These are phyloP conservation scores for Polia nebulosa DNA, from an alignment of 2,888 invertebrate genomes.

Conservation along the genomic window DNA sequence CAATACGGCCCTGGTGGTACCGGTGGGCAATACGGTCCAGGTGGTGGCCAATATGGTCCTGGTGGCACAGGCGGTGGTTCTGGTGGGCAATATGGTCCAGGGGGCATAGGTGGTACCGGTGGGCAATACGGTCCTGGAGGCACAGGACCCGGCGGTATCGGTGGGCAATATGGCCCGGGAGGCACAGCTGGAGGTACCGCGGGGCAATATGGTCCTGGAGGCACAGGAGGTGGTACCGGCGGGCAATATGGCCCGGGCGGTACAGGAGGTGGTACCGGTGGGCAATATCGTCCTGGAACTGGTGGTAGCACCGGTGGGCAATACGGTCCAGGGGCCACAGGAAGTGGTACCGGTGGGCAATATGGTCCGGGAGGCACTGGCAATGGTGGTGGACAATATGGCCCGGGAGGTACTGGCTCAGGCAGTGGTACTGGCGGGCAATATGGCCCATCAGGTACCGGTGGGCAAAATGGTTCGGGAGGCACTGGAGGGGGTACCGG, in stretches of 20 bases:
- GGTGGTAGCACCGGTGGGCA: slow-evolving; percentile 16
- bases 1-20: slow-evolving; percentile 44
- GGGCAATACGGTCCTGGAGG: slow-evolving; percentile 40
- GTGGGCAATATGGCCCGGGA: slow-evolving; percentile 33
- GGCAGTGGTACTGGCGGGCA: slow-evolving; percentile 26
- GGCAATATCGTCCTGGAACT: slow-evolving; percentile 36
- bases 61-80: slow-evolving; percentile 30
- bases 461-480: slow-evolving; percentile 23
- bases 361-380: slow-evolving; percentile 1
- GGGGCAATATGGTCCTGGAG: slow-evolving; percentile 26
- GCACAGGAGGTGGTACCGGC: slow-evolving; percentile 6
- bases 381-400: slow-evolving; percentile 29
- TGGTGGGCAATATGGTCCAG: slow-evolving; percentile 50
- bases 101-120: background rate
- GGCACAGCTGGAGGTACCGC: slow-evolving; percentile 18
- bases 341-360: slow-evolving; percentile 7
- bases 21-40: slow-evolving; percentile 22
- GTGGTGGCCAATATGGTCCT: slow-evolving; percentile 29
- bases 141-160: background rate
- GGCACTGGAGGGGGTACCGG: background rate
- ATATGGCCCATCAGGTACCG: slow-evolving; percentile 28
- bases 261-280: slow-evolving; percentile 1
- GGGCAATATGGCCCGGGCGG: slow-evolving; percentile 10
- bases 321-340: slow-evolving; percentile 13
- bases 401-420: slow-evolving; percentile 23